Evolutionary conservation across 2,888 invertebrate genomes (phyloP).

Genomic region (Stegana nigrithorax): DNA sequence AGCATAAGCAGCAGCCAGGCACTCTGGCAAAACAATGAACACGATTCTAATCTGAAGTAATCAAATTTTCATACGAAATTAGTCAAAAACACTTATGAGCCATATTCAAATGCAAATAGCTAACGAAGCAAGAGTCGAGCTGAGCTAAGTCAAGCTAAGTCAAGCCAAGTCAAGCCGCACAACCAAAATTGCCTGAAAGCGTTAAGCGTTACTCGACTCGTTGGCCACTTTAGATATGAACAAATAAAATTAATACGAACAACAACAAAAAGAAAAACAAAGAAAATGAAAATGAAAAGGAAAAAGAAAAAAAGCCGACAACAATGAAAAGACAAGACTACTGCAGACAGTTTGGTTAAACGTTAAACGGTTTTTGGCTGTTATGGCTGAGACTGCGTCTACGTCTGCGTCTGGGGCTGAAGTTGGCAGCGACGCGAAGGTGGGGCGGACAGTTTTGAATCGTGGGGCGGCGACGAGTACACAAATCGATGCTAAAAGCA

Average conservation of each 20-base stretch:
- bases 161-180: too few relatives aligned
- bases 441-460: not conserved
- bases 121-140: not conserved
- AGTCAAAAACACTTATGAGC: conserved; percentile 54
- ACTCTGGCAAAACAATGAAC: conserved; percentile 52
- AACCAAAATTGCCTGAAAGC: not conserved
- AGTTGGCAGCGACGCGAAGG: not conserved
- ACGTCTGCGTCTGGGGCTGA: not conserved
- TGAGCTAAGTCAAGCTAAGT: too few relatives aligned
- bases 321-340: conserved; percentile 8
- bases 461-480: conserved; percentile 34
- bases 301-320: conserved; percentile 13
- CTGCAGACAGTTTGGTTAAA: too few relatives aligned
- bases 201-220: too few relatives aligned
- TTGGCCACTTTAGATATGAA: not conserved
- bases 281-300: not conserved
- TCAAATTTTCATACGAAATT: conserved; percentile 60
- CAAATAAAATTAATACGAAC: not conserved
- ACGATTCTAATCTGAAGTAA: conserved; percentile 57
- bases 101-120: conserved; percentile 54
- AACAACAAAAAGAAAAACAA: not conserved
- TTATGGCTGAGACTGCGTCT: too few relatives aligned
- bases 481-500: conserved; percentile 50
- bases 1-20: conserved; percentile 7
- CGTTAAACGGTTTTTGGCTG: too few relatives aligned